Percentiles rank a stretch among this genome's conserved stretches.
These are phyloP conservation scores for Vultur gryphus DNA, from an alignment of 2,797 vertebrate genomes.

Conservation along the genomic window DNA sequence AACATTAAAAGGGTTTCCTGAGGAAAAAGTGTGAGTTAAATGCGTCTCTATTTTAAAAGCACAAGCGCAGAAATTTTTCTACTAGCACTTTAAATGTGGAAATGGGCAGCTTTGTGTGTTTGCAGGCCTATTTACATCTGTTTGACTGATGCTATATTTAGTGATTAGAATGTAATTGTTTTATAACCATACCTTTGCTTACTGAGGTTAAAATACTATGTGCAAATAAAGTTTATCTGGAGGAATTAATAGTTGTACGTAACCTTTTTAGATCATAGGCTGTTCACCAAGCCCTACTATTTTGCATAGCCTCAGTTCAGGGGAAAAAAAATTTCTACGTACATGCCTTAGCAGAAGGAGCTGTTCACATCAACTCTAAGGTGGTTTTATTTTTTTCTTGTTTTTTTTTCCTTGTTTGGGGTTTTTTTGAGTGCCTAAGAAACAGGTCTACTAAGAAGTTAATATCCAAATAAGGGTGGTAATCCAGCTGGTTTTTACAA, in stretches of 20 bases:
- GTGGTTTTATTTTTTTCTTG: not conserved
- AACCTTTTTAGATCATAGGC: not conserved
- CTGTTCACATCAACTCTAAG: not conserved
- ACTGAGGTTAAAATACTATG: not conserved
- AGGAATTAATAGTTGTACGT: not conserved
- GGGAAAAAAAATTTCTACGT: not conserved
- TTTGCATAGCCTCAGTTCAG: not conserved
- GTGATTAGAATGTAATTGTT: not conserved
- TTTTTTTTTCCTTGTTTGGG: not conserved
- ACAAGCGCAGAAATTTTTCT: not conserved
- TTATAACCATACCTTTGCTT: not conserved
- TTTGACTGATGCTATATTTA: not conserved
- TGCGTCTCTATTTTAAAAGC: not conserved
- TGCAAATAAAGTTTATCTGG: not conserved
- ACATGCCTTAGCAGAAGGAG: not conserved
- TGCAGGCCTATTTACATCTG: not conserved
- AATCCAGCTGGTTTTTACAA: not conserved
- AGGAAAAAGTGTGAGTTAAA: not conserved
- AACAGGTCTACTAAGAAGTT: not conserved
- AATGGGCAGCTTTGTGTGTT: not conserved
- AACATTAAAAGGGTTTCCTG: not conserved
- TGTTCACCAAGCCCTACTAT: not conserved
- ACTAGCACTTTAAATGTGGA: not conserved
- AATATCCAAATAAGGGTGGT: not conserved
- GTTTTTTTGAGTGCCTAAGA: not conserved